phyloP scores from a whole-genome alignment of 2,113 vertebrate species.

The Pithys albifrons region DNA sequence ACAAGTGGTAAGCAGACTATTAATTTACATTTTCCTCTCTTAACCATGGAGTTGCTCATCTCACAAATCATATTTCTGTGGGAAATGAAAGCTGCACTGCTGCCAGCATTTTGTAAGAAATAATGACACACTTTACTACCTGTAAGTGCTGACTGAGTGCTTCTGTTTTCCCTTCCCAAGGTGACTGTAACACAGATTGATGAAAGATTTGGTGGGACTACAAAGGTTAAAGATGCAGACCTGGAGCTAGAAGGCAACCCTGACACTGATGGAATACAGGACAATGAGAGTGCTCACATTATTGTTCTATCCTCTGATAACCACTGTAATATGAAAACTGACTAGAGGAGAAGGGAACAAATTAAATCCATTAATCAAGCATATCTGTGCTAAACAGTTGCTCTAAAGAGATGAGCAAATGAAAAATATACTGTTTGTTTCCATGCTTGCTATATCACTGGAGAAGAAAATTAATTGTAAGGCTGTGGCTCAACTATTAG shows the following conservation, averaged over 20 bases:
- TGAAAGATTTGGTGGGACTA: slow-evolving; percentile 74
- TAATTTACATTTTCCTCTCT: slow-evolving; percentile 63
- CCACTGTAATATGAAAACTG: slow-evolving; percentile 81
- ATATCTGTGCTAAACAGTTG: slow-evolving; percentile 82
- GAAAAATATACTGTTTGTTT: slow-evolving; percentile 82
- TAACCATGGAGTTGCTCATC: slow-evolving; percentile 55
- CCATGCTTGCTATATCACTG: slow-evolving; percentile 54
- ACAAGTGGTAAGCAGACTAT: background rate
- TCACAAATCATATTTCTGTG: slow-evolving; percentile 77
- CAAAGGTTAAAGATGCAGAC: slow-evolving; percentile 84
- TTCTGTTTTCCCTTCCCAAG: slow-evolving; percentile 78
- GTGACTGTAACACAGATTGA: slow-evolving; percentile 83
- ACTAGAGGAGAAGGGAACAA: slow-evolving; percentile 80
- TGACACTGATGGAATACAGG: slow-evolving; percentile 80
- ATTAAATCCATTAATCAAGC: slow-evolving; percentile 89
- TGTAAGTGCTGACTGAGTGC: slow-evolving; percentile 81
- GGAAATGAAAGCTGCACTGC: slow-evolving; percentile 71
- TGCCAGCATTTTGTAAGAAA: slow-evolving; percentile 77
- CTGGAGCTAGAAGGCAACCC: slow-evolving; percentile 66
- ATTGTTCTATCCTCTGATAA: slow-evolving; percentile 78
- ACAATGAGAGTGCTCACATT: slow-evolving; percentile 67
- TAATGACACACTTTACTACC: slow-evolving; percentile 80
- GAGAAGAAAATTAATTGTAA: slow-evolving; percentile 80
- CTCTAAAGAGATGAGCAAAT: slow-evolving; percentile 77
- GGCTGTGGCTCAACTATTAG: slow-evolving; percentile 67